Evolutionary conservation across 2,888 invertebrate genomes (phyloP), one percentile per base, ranked within the genome.

Genomic region (Dorcus hopei): DNA sequence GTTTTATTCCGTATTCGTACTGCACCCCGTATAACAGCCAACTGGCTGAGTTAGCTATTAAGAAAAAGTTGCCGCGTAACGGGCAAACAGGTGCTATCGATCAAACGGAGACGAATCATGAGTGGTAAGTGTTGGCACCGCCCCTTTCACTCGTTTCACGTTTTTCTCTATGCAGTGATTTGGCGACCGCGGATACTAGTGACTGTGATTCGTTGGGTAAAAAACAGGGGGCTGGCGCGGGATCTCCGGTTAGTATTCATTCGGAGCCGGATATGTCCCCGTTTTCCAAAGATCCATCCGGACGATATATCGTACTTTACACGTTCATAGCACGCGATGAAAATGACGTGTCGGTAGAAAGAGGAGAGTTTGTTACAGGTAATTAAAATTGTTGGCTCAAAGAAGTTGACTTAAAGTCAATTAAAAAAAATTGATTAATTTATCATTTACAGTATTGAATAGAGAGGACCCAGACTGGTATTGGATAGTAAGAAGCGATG

Each of bases 381-480:
- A 68, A 68, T 64, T 39, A 59, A 16, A 38, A 16, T n/a, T 33
- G 19, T 11, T 14, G 5, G 19, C 8, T 19, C 19, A 19, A 19
- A 3, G 3, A 19, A 19, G 19, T 19, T 19, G 19, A 51, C 14
- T 48, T 5, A n/a, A 48, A 48, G 5, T 14, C 14, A 11, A n/a
- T n/a, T n/a, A n/a, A 9, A 19, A 19, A 19, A 19, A 19, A 19
- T 19, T 19, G 19, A 19, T 47, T 47, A 9, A 11, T 47, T 16
- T 45, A n/a, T 45, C 23, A 16, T 45, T 45, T 45, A 33, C 71
- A 84, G 93, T 97, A 9, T 80, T 97, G 55, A 97, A 97, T 79
- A 85, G 93, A 71, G 96, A 96, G 76, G 96, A 97, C 79, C 91
- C 93, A 0, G 95, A 96, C 77, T 97, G 97, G 97, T 96, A 91